Evolutionary conservation across 30 jellyfish, hydroid and myxozoan genomes (phyloP).

Genomic region (Hydra vulgaris): DNA sequence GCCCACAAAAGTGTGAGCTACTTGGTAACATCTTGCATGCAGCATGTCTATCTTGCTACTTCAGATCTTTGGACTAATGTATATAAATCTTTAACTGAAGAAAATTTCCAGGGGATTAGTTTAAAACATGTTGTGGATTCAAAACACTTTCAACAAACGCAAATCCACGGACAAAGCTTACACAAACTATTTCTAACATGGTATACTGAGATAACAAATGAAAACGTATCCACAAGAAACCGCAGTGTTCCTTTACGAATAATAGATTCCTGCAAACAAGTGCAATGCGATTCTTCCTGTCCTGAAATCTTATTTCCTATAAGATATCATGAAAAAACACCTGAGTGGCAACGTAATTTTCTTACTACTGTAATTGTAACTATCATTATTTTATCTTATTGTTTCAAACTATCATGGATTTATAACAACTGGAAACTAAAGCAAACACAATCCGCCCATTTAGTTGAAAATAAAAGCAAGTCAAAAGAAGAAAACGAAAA

Average conservation of each 20-base stretch:
- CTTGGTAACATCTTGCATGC: slow-evolving; percentile 63
- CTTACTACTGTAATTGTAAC: slow-evolving; percentile 2
- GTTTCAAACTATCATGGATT: slow-evolving; percentile 23
- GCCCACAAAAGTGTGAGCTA: slow-evolving; percentile 36
- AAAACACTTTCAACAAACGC: slow-evolving; percentile 31
- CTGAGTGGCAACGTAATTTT: background rate
- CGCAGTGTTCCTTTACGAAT: background rate
- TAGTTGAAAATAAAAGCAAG: background rate
- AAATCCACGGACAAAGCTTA: slow-evolving; percentile 39
- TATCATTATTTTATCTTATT: slow-evolving; percentile 1
- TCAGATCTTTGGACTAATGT: slow-evolving; percentile 65
- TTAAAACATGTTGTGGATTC: slow-evolving; percentile 48
- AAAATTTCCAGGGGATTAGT: slow-evolving; percentile 29
- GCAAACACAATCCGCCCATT: slow-evolving; percentile 21
- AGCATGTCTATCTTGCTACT: slow-evolving; percentile 61
- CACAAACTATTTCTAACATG: slow-evolving; percentile 23
- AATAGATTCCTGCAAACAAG: slow-evolving; percentile 35
- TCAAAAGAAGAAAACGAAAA: background rate
- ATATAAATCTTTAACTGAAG: slow-evolving; percentile 32
- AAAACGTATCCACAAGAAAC: background rate
- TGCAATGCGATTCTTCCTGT: slow-evolving; percentile 91
- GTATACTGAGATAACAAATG: slow-evolving; percentile 4
- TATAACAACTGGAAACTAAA: slow-evolving; percentile 12
- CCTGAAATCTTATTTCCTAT: slow-evolving; percentile 10
- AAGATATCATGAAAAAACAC: background rate